phyloP scores from a whole-genome alignment of 2,797 vertebrate genomes.

The Gorsachius magnificus region DNA sequence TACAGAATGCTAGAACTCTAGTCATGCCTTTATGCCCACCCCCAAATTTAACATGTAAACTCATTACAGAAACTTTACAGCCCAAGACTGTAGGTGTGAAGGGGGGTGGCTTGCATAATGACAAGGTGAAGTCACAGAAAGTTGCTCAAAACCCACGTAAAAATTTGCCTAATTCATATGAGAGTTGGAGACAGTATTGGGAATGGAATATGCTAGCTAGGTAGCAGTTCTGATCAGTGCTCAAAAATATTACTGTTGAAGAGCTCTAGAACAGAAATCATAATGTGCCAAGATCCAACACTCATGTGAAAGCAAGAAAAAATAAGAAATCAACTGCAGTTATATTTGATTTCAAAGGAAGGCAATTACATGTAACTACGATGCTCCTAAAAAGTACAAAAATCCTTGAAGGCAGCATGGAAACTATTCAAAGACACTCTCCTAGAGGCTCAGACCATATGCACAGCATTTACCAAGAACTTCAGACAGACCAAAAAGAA shows the following conservation, averaged over 20 bases:
- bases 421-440: not conserved
- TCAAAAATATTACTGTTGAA: slow-evolving; percentile 49
- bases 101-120: slow-evolving; percentile 56
- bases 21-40: slow-evolving; percentile 20
- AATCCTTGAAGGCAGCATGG: slow-evolving; percentile 10
- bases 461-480: not conserved
- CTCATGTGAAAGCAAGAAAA: slow-evolving; percentile 16
- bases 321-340: not conserved
- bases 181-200: slow-evolving; percentile 18
- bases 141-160: slow-evolving; percentile 57
- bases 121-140: slow-evolving; percentile 65
- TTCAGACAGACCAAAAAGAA: not conserved
- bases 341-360: slow-evolving; percentile 35
- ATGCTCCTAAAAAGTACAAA: slow-evolving; percentile 18
- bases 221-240: slow-evolving; percentile 8
- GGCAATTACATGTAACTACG: not conserved
- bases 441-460: not conserved
- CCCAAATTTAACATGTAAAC: slow-evolving; percentile 39
- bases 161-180: slow-evolving; percentile 64
- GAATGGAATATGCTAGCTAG: slow-evolving; percentile 19
- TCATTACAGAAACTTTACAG: slow-evolving; percentile 52
- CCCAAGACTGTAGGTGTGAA: slow-evolving; percentile 54
- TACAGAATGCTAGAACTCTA: slow-evolving; percentile 34
- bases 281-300: slow-evolving; percentile 4
- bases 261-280: slow-evolving; percentile 25